Conservation (phyloP, 2,113 vertebrate genomes). For the Gymnarchus niloticus region DNA sequence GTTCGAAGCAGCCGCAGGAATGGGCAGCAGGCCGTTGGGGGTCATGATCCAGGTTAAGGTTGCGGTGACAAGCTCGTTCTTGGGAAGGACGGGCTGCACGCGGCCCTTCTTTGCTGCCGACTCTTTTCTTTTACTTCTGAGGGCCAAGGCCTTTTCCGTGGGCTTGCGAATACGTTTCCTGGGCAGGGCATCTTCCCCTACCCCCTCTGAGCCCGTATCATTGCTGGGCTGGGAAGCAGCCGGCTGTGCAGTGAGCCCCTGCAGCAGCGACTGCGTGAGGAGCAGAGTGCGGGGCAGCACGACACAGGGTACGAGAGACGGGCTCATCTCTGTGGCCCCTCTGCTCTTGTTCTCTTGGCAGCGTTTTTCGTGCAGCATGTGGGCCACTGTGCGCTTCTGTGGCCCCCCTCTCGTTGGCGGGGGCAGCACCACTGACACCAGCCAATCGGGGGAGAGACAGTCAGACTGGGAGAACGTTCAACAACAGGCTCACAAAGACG, state of each 20-base stretch:
- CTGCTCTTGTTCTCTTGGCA: slow-evolving; percentile 27
- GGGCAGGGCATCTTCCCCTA: not conserved
- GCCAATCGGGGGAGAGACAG: not conserved
- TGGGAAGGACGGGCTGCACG: slow-evolving; percentile 6
- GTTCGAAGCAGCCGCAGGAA: slow-evolving; percentile 33
- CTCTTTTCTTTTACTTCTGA: slow-evolving; percentile 17
- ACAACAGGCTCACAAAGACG: not conserved
- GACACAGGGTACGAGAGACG: slow-evolving; percentile 34
- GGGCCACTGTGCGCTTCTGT: slow-evolving; percentile 54
- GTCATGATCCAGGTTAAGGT: slow-evolving; percentile 64
- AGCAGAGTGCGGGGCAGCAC: slow-evolving; percentile 46
- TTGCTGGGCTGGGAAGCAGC: not conserved
- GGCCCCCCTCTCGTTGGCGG: not conserved
- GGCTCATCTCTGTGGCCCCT: not conserved
- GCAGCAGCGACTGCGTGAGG: slow-evolving; percentile 39
- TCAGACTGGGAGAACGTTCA: not conserved
- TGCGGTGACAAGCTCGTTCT: not conserved
- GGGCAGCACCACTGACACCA: not conserved
- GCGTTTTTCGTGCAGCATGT: slow-evolving; percentile 59
- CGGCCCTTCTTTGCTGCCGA: slow-evolving; percentile 20
- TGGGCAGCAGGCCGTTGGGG: slow-evolving; percentile 48
- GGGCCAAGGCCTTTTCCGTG: slow-evolving; percentile 37
- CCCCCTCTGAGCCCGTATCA: not conserved
- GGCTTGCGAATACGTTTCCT: slow-evolving; percentile 42
- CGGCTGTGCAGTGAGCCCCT: not conserved